Evolutionary conservation across 2,797 vertebrate species (phyloP).

Genomic region (Xiphorhynchus erythropygius): DNA sequence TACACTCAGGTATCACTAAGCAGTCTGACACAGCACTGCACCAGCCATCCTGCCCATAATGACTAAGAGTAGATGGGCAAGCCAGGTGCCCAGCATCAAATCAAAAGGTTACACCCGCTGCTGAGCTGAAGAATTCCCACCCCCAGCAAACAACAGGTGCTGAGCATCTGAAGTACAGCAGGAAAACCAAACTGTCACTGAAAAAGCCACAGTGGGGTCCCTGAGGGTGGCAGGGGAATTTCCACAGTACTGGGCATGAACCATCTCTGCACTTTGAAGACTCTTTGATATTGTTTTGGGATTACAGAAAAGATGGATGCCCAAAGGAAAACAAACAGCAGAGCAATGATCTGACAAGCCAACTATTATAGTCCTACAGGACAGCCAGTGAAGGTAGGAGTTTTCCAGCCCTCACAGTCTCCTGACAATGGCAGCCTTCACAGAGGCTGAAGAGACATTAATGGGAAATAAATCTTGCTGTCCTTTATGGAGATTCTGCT

Average conservation of each 20-base stretch:
- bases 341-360: too few relatives aligned
- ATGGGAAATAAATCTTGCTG: background rate
- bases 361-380: background rate
- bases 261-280: too few relatives aligned
- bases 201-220: background rate
- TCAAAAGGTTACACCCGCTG: background rate
- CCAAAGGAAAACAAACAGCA: too few relatives aligned
- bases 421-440: background rate
- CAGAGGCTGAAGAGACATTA: background rate
- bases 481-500: background rate
- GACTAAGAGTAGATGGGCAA: background rate
- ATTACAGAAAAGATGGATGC: too few relatives aligned
- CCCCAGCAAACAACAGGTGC: accelerated
- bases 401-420: background rate
- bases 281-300: too few relatives aligned
- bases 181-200: background rate
- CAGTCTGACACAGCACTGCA: background rate
- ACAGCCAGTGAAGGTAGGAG: background rate
- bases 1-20: background rate
- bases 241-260: too few relatives aligned
- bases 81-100: background rate
- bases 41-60: background rate
- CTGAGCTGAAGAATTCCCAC: background rate
- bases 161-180: background rate
- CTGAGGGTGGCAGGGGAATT: too few relatives aligned